A percentile compares a stretch with the other conserved stretches of the same genome.
Conservation (phyloP, 1,140 invertebrate species). For the Drosophila sechellia region DNA sequence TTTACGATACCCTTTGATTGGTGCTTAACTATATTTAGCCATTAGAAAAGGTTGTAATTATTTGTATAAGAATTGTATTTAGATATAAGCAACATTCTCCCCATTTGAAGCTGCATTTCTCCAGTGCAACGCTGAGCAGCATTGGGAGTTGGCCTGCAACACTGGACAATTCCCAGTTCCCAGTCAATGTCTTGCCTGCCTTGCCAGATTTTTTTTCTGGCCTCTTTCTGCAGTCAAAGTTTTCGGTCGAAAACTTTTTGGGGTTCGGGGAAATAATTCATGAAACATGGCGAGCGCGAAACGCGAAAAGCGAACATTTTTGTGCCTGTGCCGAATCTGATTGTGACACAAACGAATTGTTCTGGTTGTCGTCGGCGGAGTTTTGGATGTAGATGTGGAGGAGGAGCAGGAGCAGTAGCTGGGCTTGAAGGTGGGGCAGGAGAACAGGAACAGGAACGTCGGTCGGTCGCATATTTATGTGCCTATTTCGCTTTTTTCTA, state of each 20-base stretch:
- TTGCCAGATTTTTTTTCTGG: constrained; percentile 20
- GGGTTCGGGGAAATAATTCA: constrained; percentile 72
- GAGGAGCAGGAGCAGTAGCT: neutral
- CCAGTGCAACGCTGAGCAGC: constrained; percentile 29
- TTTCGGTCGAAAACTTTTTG: constrained; percentile 72
- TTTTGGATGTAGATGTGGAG: constrained; percentile 6
- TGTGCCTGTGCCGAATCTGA: constrained; percentile 80
- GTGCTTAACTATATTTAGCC: too few species aligned
- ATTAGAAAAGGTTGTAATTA: too few species aligned
- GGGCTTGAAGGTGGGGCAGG: constrained; percentile 1
- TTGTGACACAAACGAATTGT: constrained; percentile 83
- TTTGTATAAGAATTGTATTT: too few species aligned
- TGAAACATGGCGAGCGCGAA: constrained; percentile 80
- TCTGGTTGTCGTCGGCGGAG: constrained; percentile 67
- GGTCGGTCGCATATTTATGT: constrained; percentile 73
- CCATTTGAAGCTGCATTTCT: neutral
- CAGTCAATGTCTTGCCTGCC: constrained; percentile 62
- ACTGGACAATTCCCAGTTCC: constrained; percentile 37
- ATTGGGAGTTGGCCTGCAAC: constrained; percentile 29
- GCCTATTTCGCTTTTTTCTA: constrained; percentile 70
- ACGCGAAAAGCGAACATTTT: constrained; percentile 75
- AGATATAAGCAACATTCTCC: neutral
- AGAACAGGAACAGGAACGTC: constrained; percentile 5
- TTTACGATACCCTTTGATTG: too few species aligned
- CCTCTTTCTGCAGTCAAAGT: constrained; percentile 66